Evolutionary conservation across 1,140 invertebrate genomes (phyloP), one percentile per base, ranked within the genome.

Genomic region (Ooceraea biroi): DNA sequence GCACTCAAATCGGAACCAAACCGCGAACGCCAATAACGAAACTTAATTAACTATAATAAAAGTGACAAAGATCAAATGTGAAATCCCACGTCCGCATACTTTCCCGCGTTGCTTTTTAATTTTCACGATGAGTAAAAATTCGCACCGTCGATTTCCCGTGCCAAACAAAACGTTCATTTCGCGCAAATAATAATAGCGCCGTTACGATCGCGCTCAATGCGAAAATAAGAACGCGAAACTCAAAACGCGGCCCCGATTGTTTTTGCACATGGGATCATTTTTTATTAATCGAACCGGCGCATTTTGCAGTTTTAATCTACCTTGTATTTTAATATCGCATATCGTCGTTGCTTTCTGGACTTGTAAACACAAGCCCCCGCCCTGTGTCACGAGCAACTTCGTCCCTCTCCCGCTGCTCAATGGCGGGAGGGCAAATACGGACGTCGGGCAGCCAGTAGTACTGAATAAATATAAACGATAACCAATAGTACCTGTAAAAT

Each of bases 401-500:
- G 48, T 65, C 85, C 71, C 68, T 74, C 58, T 61, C 80, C 19
- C 25, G 12, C 46, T 44, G 65, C 65, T 80, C 76, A 80, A 63
- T 82, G 71, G 85, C 87, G 19, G 22, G 73, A 57, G 48, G 65
- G 71, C 83, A 88, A 88, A 88, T 76, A 88, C 58, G 82, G 44
- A 65, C 46, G 48, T 22, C 4, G 30, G 83, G 76, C 52, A 74
- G 71, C 25, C 66, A 72, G 57, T 84, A 80, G 83, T 82, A 88
- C 87, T 88, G 86, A 88, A 87, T 88, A 88, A 88, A 88, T 87
- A 88, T 87, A 88, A 88, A 88, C 85, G 87, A 87, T 82, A 73
- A 87, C 87, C 87, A 88, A 88, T 88, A 88, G 84, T 88, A 87
- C 77, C 82, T 88, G 87, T 88, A 88, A 88, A 88, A 87, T 88